Base-by-base conservation (phyloP, 2,888 invertebrate species). In the Ichneumoninae sp. region DNA sequence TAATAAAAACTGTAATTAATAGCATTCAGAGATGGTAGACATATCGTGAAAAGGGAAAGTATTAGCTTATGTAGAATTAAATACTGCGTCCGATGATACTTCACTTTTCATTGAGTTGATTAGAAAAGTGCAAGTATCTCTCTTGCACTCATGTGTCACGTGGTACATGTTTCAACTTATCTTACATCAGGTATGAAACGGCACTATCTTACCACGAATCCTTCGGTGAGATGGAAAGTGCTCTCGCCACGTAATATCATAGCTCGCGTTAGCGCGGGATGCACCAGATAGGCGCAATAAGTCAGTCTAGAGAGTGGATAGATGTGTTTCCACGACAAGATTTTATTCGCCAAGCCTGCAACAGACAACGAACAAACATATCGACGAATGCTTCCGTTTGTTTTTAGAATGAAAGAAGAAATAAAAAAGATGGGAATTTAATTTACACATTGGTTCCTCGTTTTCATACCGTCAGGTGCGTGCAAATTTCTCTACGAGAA, bases 241-340 rank as follows among this genome's bases (percentile, higher is more conserved):
- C 92, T 89, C 86, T 95, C 95, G 0, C 94, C 90, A 0, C 93
- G 92, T 44, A 95, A 92, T 62, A 96, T 91, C 79, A 95, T 89
- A 0, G 91, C 87, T 10, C 95, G 93, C 19, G 95, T 94, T 0
- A 95, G 87, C 0, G 94, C 90, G 0, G 94, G 95, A 91, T 95
- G 95, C 66, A 95, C 88, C 86, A 96, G 90, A 84, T 96, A 92
- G 72, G 94, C 92, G 88, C 95, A 94, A 90, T 95, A 95, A 82
- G 95, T 94, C 36, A 96, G 90, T 80, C 95, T 94, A 78, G 95
- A 95, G 54, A 95, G 90, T 0, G 95, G 95, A 36, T 95, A 94
- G 69, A 95, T 90, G 54, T 92, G 89, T 19, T 94, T 94, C 84
- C 94, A 94, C 22, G 94, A 94, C 5, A 95, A 88, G 6, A 94